A percentile compares a stretch with the other conserved stretches of the same genome.
Evolutionary conservation across 2,797 vertebrate genomes (phyloP).

Genomic region (Arctocebus calabarensis): DNA sequence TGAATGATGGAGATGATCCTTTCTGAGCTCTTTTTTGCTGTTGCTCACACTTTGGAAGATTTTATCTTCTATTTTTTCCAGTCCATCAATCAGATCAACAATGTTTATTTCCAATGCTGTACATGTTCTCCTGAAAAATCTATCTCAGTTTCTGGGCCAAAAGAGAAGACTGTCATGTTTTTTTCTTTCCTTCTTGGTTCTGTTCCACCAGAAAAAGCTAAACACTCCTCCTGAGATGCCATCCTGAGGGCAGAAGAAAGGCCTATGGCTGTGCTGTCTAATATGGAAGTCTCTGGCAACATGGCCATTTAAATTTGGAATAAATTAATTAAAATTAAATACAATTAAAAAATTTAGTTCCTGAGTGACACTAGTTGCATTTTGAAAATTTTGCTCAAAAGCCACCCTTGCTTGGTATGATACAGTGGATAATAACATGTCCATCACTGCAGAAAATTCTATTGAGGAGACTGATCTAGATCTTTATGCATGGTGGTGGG

Average conservation of each 20-base stretch:
- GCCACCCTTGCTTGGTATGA: background rate
- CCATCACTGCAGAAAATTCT: background rate
- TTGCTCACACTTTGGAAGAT: background rate
- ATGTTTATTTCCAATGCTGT: background rate
- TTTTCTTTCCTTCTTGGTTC: background rate
- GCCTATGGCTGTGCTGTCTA: background rate
- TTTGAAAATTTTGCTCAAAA: background rate
- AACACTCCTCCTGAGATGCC: background rate
- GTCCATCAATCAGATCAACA: background rate
- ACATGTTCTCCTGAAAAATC: background rate
- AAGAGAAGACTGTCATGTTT: background rate
- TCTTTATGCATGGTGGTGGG: background rate
- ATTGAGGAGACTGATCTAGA: background rate
- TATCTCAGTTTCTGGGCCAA: background rate
- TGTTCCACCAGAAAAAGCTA: background rate
- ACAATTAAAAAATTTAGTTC: background rate
- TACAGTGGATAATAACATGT: background rate
- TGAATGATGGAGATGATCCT: background rate
- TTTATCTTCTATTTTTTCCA: background rate
- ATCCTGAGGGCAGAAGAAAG: background rate
- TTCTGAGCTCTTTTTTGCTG: background rate
- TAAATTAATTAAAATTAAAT: background rate
- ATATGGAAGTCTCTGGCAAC: background rate
- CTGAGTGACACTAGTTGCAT: background rate
- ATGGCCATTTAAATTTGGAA: background rate